Base-by-base conservation (phyloP, 2,797 vertebrate genomes). In the Vultur gryphus region DNA sequence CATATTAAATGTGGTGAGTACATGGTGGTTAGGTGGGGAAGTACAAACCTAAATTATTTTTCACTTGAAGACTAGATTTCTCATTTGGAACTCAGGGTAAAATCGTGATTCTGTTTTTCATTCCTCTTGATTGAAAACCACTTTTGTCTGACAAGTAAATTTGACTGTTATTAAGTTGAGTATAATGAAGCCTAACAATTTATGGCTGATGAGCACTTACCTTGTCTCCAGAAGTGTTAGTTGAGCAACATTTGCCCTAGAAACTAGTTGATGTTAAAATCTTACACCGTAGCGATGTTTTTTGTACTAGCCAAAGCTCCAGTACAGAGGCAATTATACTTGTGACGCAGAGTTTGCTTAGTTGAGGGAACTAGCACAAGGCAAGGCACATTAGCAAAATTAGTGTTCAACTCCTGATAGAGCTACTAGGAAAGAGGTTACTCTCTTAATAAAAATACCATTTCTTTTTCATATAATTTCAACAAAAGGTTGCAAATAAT, bases 141-240 rank as follows among this genome's bases (percentile, higher is more conserved):
- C 70, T 95, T 94, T 85, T 84, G 37, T 81, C 76, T 95, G 92
- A 96, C 87, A 95, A 88, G 79, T 92, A 89, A 90, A 94, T 95
- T 93, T 91, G 80, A 84, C 85, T 96, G 54, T 77, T 93, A 89
- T 33, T 87, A 85, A 80, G 87, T 43, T 75, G 62, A 83, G n/a
- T 78, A 69, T 90, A 77, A 88, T 86, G 49, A 87, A 95, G 41
- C 61, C 55, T 94, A 76, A 81, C 44, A 86, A 44, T 90, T 91
- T 49, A n/a, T 55, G 73, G 61, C 58, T 93, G 78, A 94, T 93
- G 89, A 96, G 73, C 54, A 81, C 49, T 94, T 95, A 93, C 43
- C 66, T 84, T 90, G 89, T 92, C 72, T 94, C 58, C 37, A 17
- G 24, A 52, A 71, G 46, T 65, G n/a, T 94, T 83, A 73, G 39